Percentiles rank a stretch among this genome's conserved stretches.
These are phyloP conservation scores for Platichthys flesus DNA, from an alignment of 2,113 vertebrate genomes.

Conservation along the genomic window DNA sequence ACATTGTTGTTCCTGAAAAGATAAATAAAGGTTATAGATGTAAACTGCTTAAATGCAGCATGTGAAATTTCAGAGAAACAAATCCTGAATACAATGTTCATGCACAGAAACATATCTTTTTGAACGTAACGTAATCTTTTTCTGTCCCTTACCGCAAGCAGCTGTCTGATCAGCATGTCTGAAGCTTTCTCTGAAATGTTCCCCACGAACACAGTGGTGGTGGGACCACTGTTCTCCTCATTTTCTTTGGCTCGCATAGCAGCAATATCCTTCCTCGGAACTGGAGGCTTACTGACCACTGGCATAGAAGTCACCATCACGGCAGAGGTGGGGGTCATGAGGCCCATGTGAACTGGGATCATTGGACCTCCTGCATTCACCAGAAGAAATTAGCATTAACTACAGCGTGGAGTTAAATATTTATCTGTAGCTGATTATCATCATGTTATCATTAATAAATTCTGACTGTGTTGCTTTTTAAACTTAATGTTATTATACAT, in stretches of 20 bases:
- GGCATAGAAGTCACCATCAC: constrained; percentile 91
- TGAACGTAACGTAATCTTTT: background rate
- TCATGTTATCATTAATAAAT: too few relatives aligned
- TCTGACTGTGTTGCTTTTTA: too few relatives aligned
- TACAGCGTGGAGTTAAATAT: background rate
- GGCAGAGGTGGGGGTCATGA: constrained; percentile 92
- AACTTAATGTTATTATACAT: too few relatives aligned
- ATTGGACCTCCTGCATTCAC: constrained; percentile 88
- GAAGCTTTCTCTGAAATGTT: constrained; percentile 99
- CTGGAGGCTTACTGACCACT: constrained; percentile 93
- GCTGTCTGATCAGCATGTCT: constrained; percentile 97
- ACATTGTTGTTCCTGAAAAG: too few relatives aligned
- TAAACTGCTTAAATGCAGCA: background rate
- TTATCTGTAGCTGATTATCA: too few relatives aligned
- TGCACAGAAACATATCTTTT: background rate
- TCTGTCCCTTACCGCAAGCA: constrained; percentile 90
- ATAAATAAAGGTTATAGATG: background rate
- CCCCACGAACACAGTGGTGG: constrained; percentile 98
- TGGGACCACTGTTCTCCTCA: constrained; percentile 93
- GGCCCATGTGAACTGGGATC: constrained; percentile 98
- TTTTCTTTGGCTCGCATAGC: constrained; percentile 87
- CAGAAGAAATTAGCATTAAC: constrained; percentile 4
- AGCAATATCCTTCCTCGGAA: constrained; percentile 87
- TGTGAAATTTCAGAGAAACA: background rate
- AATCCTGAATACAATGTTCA: background rate